These are phyloP conservation scores for Lytechinus pictus DNA, from an alignment of 35 echinoderm and acorn worm genomes.

Conservation along the genomic window DNA sequence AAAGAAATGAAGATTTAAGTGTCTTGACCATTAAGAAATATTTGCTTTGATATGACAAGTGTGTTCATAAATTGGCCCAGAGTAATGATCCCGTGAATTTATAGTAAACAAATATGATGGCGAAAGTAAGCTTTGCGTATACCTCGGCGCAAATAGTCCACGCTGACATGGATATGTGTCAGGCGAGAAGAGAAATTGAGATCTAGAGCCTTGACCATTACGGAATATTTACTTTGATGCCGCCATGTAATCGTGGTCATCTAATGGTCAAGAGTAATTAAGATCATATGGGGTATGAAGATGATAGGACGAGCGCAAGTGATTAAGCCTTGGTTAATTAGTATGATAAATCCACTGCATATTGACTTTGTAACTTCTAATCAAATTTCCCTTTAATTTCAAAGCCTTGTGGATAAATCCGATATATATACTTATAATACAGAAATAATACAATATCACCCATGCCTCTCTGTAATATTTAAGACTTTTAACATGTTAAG, in stretches of 20 bases:
- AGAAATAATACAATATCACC: neutral
- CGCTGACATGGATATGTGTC: neutral
- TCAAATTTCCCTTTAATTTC: neutral
- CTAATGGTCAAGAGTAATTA: constrained; percentile 10
- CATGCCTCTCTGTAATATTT: too few species aligned
- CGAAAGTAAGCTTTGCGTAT: neutral
- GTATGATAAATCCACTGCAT: neutral
- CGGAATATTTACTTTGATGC: neutral
- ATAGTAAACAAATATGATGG: neutral
- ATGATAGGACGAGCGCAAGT: neutral
- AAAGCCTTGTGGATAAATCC: neutral
- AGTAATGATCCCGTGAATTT: neutral
- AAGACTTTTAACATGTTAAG: too few species aligned
- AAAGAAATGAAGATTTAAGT: neutral
- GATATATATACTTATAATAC: neutral
- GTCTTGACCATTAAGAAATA: neutral
- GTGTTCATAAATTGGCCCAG: neutral
- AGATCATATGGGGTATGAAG: neutral
- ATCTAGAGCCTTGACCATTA: neutral
- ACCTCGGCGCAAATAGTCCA: neutral
- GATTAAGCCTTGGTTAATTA: neutral
- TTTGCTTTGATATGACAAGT: neutral
- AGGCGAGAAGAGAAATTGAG: neutral
- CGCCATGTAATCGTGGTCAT: neutral
- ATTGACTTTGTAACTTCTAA: neutral